Conservation (phyloP, 92 coral and sea anemone species). For the Anthopleura xanthogrammica region DNA sequence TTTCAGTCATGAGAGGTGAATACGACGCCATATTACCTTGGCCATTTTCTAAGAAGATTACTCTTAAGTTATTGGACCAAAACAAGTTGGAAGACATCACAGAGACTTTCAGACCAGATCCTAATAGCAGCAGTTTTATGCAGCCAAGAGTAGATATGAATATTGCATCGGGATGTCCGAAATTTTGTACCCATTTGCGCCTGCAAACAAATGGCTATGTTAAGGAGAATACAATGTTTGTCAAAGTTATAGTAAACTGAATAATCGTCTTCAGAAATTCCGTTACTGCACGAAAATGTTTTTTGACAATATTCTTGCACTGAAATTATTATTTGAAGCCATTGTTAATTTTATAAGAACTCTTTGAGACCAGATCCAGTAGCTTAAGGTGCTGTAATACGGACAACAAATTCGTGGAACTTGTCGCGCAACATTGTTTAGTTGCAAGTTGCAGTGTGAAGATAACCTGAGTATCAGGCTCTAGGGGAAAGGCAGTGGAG, state of each 20-base stretch:
- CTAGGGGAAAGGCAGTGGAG: no score
- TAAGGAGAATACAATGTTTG: constrained; percentile 69
- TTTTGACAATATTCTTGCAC: no score
- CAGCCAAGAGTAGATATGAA: constrained; percentile 82
- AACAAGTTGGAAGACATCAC: constrained; percentile 53
- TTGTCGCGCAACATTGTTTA: no score
- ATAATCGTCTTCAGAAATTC: neutral
- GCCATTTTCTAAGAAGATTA: constrained; percentile 85
- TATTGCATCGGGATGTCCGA: constrained; percentile 89
- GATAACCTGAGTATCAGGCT: no score
- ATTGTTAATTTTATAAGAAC: no score
- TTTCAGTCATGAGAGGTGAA: constrained; percentile 86
- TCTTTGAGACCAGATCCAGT: no score
- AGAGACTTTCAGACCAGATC: constrained; percentile 92
- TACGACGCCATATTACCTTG: constrained; percentile 84
- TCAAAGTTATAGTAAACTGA: constrained; percentile 65
- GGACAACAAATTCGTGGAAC: no score
- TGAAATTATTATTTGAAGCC: no score
- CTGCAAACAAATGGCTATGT: constrained; percentile 65
- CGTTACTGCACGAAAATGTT: no score
- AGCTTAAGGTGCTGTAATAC: no score
- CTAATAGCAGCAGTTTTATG: constrained; percentile 89
- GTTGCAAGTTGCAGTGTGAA: no score
- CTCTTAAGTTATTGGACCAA: constrained; percentile 78
- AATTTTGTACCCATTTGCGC: constrained; percentile 65